Conservation (phyloP, 2,113 vertebrate genomes). For the Albula glossodonta region DNA sequence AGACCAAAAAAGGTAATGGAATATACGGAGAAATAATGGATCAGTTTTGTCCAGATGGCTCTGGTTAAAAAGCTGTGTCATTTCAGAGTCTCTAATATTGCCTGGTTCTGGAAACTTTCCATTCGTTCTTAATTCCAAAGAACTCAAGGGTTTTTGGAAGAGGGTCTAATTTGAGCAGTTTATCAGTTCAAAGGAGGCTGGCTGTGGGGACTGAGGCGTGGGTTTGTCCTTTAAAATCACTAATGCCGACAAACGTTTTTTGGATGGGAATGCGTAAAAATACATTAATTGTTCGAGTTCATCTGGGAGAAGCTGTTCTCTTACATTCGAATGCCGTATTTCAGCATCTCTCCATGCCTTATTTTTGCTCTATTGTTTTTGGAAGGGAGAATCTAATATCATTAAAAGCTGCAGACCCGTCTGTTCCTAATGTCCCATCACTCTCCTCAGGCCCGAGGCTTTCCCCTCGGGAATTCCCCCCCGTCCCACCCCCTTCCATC, state of each 20-base stretch:
- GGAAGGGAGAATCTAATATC: not conserved
- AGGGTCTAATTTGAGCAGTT: constrained; percentile 27
- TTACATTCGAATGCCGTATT: not conserved
- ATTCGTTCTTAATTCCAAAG: constrained; percentile 29
- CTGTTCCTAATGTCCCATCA: constrained; percentile 36
- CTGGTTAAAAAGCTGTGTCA: not conserved
- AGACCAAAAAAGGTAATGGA: not conserved
- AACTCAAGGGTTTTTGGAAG: constrained; percentile 25
- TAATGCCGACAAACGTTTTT: not conserved
- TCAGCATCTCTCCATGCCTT: no score
- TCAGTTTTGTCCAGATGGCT: not conserved
- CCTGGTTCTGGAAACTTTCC: constrained; percentile 25
- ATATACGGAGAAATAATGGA: not conserved
- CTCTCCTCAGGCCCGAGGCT: constrained; percentile 46
- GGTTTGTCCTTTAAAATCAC: not conserved
- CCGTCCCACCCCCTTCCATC: constrained; percentile 17
- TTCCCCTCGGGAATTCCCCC: constrained; percentile 41
- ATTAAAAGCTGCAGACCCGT: constrained; percentile 17
- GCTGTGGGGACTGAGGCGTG: not conserved
- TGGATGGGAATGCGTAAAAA: no score
- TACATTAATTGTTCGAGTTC: not conserved
- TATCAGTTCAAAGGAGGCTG: constrained; percentile 45
- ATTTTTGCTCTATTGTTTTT: not conserved
- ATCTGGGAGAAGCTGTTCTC: not conserved
- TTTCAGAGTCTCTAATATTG: not conserved